These are phyloP conservation scores for Ceratoteleas bidentatus DNA, from an alignment of 1,140 invertebrate species.

Conservation along the genomic window DNA sequence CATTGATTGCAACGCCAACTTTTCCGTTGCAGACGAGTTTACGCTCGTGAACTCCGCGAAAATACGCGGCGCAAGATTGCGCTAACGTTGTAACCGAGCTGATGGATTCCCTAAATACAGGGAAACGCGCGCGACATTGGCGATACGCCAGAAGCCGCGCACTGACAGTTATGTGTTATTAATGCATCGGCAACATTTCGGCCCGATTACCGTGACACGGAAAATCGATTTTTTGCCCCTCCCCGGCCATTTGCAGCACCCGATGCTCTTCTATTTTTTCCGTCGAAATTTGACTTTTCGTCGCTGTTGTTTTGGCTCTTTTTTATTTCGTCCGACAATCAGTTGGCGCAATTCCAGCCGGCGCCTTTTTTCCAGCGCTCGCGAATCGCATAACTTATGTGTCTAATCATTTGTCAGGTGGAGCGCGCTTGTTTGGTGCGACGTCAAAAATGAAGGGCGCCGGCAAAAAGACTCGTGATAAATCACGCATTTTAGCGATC, in stretches of 20 bases:
- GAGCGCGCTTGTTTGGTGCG: no score
- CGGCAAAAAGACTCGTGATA: no score
- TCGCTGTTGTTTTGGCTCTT: constrained; percentile 35
- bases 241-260: not conserved
- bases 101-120: constrained; percentile 71
- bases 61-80: constrained; percentile 52
- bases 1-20: not conserved
- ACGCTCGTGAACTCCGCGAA: constrained; percentile 27
- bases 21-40: constrained; percentile 39
- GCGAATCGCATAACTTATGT: no score
- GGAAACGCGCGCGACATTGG: constrained; percentile 63
- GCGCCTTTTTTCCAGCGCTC: constrained; percentile 8
- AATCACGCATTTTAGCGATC: no score
- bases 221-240: constrained; percentile 56
- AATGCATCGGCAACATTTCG: constrained; percentile 70
- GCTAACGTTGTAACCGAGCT: constrained; percentile 60
- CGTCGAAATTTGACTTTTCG: constrained; percentile 51
- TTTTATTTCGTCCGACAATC: constrained; percentile 44
- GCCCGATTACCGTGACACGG: constrained; percentile 56
- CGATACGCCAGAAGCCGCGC: constrained; percentile 65
- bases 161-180: constrained; percentile 70
- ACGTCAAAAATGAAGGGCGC: no score
- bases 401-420: no score
- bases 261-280: constrained; percentile 20
- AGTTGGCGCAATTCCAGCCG: constrained; percentile 26